Conservation (phyloP, 2,888 invertebrate genomes). For the Epicampocera succincta region DNA sequence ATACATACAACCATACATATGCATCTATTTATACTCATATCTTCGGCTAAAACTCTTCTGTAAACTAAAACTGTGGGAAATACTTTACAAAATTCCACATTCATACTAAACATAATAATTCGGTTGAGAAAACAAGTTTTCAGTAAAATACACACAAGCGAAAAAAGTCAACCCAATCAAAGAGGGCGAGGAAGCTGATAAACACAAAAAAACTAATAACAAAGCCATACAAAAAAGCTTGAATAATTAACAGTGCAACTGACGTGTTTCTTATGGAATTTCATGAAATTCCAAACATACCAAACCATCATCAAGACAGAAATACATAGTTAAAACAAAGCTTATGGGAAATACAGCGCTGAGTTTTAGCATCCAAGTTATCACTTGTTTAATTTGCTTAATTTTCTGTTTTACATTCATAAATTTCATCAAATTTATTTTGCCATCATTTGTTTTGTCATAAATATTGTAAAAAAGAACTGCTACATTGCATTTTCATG, state of each 20-base stretch:
- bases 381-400: neutral
- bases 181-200: slow-evolving; percentile 1
- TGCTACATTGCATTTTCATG: slow-evolving; percentile 8
- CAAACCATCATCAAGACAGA: slow-evolving; percentile 31
- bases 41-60: no score
- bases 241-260: slow-evolving; percentile 47
- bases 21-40: no score
- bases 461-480: neutral
- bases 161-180: neutral
- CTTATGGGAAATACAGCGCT: neutral
- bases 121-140: no score
- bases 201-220: slow-evolving; percentile 14
- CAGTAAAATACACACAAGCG: neutral
- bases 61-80: neutral
- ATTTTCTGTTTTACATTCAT: neutral
- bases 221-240: slow-evolving; percentile 14
- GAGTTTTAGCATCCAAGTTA: no score
- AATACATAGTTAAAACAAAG: neutral
- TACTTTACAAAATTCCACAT: no score
- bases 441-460: neutral
- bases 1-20: no score
- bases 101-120: no score
- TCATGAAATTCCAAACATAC: slow-evolving; percentile 66
- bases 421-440: slow-evolving; percentile 7
- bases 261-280: slow-evolving; percentile 63